Evolutionary conservation across 1,140 invertebrate genomes (phyloP).

Genomic region (Pseudomyrmex sp.): DNA sequence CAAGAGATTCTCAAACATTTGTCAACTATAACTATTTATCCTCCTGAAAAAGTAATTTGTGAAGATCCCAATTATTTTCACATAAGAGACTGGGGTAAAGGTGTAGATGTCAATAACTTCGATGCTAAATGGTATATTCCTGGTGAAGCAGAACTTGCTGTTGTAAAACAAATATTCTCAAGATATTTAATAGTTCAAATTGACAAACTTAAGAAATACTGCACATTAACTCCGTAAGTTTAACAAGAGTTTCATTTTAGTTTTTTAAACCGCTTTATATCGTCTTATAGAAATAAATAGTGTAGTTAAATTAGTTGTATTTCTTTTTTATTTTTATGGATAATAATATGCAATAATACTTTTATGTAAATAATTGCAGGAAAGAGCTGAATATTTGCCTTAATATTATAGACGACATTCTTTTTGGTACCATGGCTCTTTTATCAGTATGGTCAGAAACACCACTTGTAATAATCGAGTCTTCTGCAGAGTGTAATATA

Average conservation of each 20-base stretch:
- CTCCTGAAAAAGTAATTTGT: constrained; percentile 74
- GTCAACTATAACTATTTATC: constrained; percentile 87
- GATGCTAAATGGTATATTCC: constrained; percentile 93
- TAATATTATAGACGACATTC: no score
- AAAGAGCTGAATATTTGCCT: no score
- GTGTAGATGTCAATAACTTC: constrained; percentile 88
- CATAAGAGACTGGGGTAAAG: constrained; percentile 93
- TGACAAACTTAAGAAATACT: constrained; percentile 85
- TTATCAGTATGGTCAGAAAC: constrained; percentile 88
- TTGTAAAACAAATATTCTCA: constrained; percentile 88
- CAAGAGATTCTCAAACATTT: constrained; percentile 86
- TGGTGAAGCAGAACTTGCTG: constrained; percentile 88
- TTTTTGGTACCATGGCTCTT: constrained; percentile 86
- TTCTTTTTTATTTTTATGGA: no score
- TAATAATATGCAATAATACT: no score
- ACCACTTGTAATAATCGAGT: constrained; percentile 83
- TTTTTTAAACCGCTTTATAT: no score
- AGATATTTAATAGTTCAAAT: constrained; percentile 88
- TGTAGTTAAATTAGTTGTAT: no score
- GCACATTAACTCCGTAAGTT: constrained; percentile 76
- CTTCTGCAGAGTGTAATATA: constrained; percentile 76
- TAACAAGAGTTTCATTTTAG: neutral
- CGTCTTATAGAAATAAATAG: no score
- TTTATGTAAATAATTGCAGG: no score
- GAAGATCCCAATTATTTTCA: constrained; percentile 90